Evolutionary conservation across 2,888 invertebrate genomes (phyloP), one percentile per base, ranked within the genome.

Genomic region (Hirtodrosophila alboralis): DNA sequence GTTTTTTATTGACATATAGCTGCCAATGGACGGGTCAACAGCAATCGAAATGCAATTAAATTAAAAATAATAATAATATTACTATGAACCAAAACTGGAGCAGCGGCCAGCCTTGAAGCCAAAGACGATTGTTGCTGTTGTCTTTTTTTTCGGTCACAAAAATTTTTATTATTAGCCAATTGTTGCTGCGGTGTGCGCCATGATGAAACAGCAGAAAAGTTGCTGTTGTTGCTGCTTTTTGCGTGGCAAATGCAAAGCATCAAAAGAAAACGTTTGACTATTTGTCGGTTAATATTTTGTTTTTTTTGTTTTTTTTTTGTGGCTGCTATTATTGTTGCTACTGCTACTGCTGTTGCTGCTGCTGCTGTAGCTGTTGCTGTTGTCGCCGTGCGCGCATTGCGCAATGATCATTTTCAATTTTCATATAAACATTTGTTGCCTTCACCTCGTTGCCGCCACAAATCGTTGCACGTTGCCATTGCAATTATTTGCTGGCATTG

Each of bases 41-140:
- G 85, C 81, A 74, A 86, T 86, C 48, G 80, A 86, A 81, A 57
- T 54, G 79, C 84, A 84, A 86, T 81, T 81, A 84, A 81, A 81
- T 75, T 64, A 73, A 77, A 83, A 18, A 18, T 18, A 18, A 52
- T 45, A 64, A 60, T 68, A 72, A 65, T 53, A 58, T 63, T 52
- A 47, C 64, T n/a, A n/a, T n/a, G n/a, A n/a, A n/a, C n/a, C n/a
- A 60, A 60, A 68, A 63, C 60, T 73, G 52, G 67, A 79, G 58
- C 76, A 43, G 28, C 34, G 27, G 30, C 8, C 34, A 70, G 62
- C 70, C 70, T 70, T 70, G 70, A 52, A 4, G 62, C 53, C 48
- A 69, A 36, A 59, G 68, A 64, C 68, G 68, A 59, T 56, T 69
- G 65, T 33, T 52, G 57, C 23, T 41, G 53, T n/a, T 47, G 48